Base-by-base conservation (phyloP, 2,797 vertebrate species). In the Sebastes hubbsi region DNA sequence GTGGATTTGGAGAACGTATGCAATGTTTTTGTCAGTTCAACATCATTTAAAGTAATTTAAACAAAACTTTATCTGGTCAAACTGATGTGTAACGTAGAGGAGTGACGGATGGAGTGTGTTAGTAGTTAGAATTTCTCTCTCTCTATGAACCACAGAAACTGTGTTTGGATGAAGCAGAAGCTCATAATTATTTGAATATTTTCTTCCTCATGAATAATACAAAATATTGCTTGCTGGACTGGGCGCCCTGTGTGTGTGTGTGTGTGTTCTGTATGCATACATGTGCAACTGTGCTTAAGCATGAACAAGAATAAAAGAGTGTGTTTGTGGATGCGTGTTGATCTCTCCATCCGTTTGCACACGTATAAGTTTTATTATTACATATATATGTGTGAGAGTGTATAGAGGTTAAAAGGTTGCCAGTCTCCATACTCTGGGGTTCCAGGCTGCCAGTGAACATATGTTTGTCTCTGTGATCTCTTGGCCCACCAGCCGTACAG, bases 381-480 rank as follows among this genome's bases (percentile, higher is more conserved):
- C 46, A 49, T 49, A 49, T 49, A 49, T 20, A 12, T 38, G 36
- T 36, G 36, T 38, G 72, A 34, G 79, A 16, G 77, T 71, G 84
- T 70, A 65, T 27, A 4, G 68, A 60, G 87, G 90, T 92, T 78
- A 97, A 97, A 97, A 97, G 96, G 97, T 97, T 97, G 96, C 96
- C 96, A 93, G 88, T 82, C 95, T 92, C 93, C 94, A 90, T 95
- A 95, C 97, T 82, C 80, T 91, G 84, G 90, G 93, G 95, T 95
- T 95, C 94, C 88, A 81, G 91, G 95, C 96, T 97, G 96, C 96
- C 96, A 97, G 95, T 95, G 96, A 97, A 97, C 97, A 98, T 97
- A 96, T 98, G 97, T 97, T 97, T 96, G 95, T 95, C 95, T 95
- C 93, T 97, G 97, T 97, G 96, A 97, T 97, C 95, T 96, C 92